These are phyloP conservation scores for Rhingia campestris DNA, from an alignment of 2,888 invertebrate species.

Conservation along the genomic window DNA sequence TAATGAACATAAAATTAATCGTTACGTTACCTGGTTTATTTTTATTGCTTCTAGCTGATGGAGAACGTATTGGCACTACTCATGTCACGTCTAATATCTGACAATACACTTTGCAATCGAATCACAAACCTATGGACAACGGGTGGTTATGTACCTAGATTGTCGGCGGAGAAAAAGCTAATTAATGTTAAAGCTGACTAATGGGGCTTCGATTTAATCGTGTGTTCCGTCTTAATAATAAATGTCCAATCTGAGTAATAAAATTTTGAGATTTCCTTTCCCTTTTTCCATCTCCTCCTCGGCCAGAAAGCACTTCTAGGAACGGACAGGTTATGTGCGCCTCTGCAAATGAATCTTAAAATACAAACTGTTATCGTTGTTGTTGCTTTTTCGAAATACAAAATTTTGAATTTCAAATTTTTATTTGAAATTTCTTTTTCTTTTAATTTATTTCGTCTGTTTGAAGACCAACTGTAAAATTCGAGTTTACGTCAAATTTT, in stretches of 20 bases:
- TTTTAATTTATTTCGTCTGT: too few relatives aligned
- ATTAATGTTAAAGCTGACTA: not conserved
- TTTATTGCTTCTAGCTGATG: not conserved
- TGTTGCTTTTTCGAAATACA: not conserved
- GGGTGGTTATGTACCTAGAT: not conserved
- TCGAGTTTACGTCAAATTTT: constrained; percentile 33
- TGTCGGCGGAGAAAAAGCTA: not conserved
- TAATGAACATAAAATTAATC: constrained; percentile 15
- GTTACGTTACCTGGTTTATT: not conserved
- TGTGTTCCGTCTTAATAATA: not conserved
- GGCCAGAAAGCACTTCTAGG: too few relatives aligned
- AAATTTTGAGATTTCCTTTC: not conserved
- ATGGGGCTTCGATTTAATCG: not conserved
- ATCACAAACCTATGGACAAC: not conserved
- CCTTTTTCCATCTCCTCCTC: not conserved
- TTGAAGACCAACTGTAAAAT: constrained; percentile 24
- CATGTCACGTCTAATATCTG: not conserved
- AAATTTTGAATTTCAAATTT: constrained; percentile 33
- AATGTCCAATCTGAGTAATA: not conserved
- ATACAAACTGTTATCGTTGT: too few relatives aligned
- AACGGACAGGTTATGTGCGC: too few relatives aligned
- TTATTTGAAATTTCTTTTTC: not conserved
- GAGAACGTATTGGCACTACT: not conserved
- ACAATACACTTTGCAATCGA: not conserved
- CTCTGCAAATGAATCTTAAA: too few relatives aligned